Conservation (phyloP, 2,888 invertebrate genomes). For the Noctua comes region DNA sequence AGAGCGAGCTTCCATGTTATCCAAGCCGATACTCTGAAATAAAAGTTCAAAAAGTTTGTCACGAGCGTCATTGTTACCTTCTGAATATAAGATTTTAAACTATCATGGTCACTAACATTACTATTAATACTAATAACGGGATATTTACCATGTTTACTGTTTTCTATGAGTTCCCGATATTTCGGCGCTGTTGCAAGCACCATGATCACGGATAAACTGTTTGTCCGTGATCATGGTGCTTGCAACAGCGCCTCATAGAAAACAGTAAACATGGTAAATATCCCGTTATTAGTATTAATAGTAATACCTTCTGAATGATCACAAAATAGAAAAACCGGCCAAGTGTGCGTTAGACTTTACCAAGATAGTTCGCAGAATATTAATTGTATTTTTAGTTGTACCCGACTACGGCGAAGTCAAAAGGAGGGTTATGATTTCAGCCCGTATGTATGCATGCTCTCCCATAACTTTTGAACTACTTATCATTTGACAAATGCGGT, state of each 20-base stretch:
- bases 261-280: no score
- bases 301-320: not conserved
- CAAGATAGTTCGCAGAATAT: not conserved
- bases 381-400: not conserved
- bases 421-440: not conserved
- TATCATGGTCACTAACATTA: no score
- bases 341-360: not conserved
- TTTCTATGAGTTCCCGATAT: no score
- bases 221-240: no score
- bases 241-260: no score
- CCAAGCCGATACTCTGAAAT: constrained; percentile 50
- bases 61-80: not conserved
- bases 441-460: not conserved
- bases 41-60: not conserved
- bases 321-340: not conserved
- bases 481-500: not conserved
- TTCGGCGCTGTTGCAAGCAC: no score
- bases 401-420: not conserved
- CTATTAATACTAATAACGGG: no score
- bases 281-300: no score
- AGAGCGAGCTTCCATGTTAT: constrained; percentile 78
- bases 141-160: no score
- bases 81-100: no score
- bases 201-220: no score
- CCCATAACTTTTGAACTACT: not conserved